Percentiles rank a stretch among this genome's conserved stretches.
phyloP scores from a whole-genome alignment of 2,113 vertebrate species.

The Atrichornis clamosus region DNA sequence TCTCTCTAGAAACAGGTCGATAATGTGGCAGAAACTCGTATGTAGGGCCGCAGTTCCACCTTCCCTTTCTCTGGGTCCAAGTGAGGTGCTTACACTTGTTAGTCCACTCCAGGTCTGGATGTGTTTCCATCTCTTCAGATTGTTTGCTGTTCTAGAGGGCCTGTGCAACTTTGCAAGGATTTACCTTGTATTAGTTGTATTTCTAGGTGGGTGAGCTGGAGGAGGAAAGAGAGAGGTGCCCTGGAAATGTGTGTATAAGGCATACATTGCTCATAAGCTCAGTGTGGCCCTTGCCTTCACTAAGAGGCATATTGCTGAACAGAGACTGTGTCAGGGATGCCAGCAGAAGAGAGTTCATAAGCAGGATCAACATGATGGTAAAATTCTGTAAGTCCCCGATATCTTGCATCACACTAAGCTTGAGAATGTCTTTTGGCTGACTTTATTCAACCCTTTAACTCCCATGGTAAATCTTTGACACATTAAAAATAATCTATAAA shows the following conservation, averaged over 20 bases:
- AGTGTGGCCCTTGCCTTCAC: background rate
- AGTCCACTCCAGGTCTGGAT: background rate
- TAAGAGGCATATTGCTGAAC: background rate
- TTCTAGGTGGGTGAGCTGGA: background rate
- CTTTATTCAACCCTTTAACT: conserved; percentile 59
- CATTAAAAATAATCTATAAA: conserved; percentile 60
- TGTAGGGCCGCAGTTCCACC: background rate
- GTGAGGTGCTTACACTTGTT: background rate
- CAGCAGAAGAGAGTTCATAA: conserved; percentile 17
- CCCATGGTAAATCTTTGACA: conserved; percentile 23
- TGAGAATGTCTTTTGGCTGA: conserved; percentile 43
- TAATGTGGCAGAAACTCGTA: background rate
- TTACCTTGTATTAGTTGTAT: background rate
- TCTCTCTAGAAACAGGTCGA: background rate
- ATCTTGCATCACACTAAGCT: conserved; percentile 43
- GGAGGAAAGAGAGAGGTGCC: too few relatives aligned
- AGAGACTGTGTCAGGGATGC: background rate
- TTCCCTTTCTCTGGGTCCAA: background rate
- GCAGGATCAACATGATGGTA: background rate
- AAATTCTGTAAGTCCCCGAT: background rate
- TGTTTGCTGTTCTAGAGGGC: background rate
- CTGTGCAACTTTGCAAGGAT: background rate
- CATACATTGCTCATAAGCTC: background rate
- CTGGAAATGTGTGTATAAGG: background rate
- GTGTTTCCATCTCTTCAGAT: background rate